A percentile compares a stretch with the other conserved stretches of the same genome.
Conservation (phyloP, 2,888 invertebrate genomes). For the Priocnemis perturbator region DNA sequence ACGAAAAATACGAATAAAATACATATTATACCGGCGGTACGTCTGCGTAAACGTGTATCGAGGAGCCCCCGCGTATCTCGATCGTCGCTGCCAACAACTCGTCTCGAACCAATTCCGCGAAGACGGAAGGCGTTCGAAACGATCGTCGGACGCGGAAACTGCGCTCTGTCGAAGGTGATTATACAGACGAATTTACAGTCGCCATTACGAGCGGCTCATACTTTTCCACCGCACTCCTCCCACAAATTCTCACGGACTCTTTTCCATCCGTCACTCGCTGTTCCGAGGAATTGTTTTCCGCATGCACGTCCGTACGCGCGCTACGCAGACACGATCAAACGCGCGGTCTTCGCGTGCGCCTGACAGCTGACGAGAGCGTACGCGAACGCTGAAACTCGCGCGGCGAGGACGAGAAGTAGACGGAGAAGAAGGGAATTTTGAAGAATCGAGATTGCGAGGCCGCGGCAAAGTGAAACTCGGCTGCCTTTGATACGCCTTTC, state of each 20-base stretch:
- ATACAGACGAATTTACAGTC: too few relatives aligned
- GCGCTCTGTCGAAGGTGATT: too few relatives aligned
- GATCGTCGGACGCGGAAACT: too few relatives aligned
- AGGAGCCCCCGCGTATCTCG: too few relatives aligned
- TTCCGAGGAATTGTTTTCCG: not conserved
- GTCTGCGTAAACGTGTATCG: too few relatives aligned
- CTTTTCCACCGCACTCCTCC: too few relatives aligned
- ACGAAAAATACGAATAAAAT: not conserved
- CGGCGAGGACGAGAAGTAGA: conserved; percentile 24
- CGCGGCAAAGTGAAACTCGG: conserved; percentile 46
- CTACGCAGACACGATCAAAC: conserved; percentile 6
- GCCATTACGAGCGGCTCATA: too few relatives aligned
- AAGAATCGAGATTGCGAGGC: conserved; percentile 43
- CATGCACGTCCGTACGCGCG: not conserved
- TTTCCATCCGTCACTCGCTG: not conserved
- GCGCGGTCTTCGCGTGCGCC: conserved; percentile 31
- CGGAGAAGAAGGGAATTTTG: too few relatives aligned
- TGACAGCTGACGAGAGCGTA: conserved; percentile 41
- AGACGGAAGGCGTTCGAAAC: too few relatives aligned
- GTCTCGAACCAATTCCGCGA: too few relatives aligned
- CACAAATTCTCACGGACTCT: too few relatives aligned
- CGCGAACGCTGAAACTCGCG: conserved; percentile 26
- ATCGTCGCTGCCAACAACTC: too few relatives aligned
- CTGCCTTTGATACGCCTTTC: conserved; percentile 66
- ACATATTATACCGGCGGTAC: not conserved